A percentile compares a stretch with the other conserved stretches of the same genome.
Evolutionary conservation across 2,888 invertebrate genomes (phyloP).

Genomic region (Melinaea menophilus): DNA sequence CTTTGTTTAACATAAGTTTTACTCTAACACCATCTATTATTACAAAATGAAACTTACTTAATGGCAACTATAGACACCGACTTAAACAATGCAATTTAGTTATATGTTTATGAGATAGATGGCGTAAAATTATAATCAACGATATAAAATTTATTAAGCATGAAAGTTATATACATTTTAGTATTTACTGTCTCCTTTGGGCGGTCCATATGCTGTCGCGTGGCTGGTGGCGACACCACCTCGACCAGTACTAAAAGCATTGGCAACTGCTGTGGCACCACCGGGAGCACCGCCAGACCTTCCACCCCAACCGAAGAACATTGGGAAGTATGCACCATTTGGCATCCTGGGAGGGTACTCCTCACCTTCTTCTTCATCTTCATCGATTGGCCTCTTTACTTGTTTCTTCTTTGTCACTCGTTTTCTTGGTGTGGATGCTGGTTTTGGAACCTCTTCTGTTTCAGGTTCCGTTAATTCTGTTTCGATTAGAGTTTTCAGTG

Average conservation of each 20-base stretch:
- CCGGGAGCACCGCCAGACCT: constrained; percentile 70
- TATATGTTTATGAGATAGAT: constrained; percentile 24
- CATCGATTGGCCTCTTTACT: constrained; percentile 54
- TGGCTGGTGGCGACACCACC: constrained; percentile 85
- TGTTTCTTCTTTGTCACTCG: constrained; percentile 64
- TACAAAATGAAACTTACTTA: constrained; percentile 17
- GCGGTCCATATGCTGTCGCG: constrained; percentile 83
- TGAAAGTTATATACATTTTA: constrained; percentile 26
- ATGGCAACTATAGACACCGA: constrained; percentile 17
- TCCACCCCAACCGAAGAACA: constrained; percentile 77
- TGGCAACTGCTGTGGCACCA: constrained; percentile 83
- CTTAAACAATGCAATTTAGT: constrained; percentile 12
- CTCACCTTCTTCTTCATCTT: constrained; percentile 76
- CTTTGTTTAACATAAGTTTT: constrained; percentile 9
- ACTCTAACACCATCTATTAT: constrained; percentile 25
- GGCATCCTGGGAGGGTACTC: constrained; percentile 67
- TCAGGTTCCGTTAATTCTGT: constrained; percentile 63
- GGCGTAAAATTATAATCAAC: constrained; percentile 19
- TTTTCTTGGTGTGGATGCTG: constrained; percentile 44
- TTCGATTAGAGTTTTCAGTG: constrained; percentile 44
- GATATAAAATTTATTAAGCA: constrained; percentile 27
- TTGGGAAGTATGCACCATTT: constrained; percentile 81
- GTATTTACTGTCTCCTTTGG: constrained; percentile 62
- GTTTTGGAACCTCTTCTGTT: constrained; percentile 57
- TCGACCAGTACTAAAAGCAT: constrained; percentile 84